A percentile compares a stretch with the other conserved stretches of the same genome.
phyloP scores from a whole-genome alignment of 2,113 vertebrate genomes.

The Spilogale gracilis region DNA sequence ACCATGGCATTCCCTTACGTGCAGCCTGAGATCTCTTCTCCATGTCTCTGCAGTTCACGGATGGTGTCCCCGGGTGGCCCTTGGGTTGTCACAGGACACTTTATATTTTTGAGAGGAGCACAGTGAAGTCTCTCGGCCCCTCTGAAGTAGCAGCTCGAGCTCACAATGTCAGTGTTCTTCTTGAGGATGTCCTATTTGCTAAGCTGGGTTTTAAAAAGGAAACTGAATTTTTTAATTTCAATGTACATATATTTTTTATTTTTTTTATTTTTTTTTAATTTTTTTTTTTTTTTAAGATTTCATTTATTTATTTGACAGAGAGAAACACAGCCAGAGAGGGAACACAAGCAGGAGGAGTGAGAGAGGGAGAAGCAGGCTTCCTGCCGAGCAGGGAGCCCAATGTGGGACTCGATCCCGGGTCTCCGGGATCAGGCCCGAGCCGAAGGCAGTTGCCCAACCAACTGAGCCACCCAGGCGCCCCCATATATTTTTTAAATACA shows the following conservation, averaged over 20 bases:
- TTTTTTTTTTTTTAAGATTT: too few species aligned
- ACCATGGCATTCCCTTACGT: accelerated
- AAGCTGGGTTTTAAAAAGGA: not conserved
- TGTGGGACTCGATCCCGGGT: too few species aligned
- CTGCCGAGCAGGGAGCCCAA: too few species aligned
- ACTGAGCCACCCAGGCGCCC: too few species aligned
- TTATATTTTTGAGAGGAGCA: not conserved
- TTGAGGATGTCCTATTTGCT: not conserved
- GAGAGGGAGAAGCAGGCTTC: too few species aligned
- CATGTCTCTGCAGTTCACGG: not conserved
- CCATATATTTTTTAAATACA: not conserved
- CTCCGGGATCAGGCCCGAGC: too few species aligned
- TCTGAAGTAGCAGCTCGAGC: not conserved
- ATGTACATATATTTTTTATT: not conserved
- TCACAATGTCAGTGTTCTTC: not conserved
- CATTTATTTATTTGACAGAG: too few species aligned
- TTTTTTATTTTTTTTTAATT: not conserved
- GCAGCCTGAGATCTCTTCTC: accelerated
- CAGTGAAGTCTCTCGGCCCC: not conserved
- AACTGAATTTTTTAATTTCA: not conserved
- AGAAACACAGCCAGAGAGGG: too few species aligned
- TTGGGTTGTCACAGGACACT: too few species aligned
- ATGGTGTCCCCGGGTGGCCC: accelerated
- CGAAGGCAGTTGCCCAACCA: too few species aligned
- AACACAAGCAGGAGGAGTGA: too few species aligned